Percentiles rank a stretch among this genome's conserved stretches.
Conservation (phyloP, 2,888 invertebrate species). For the Hirtodrosophila alboralis region DNA sequence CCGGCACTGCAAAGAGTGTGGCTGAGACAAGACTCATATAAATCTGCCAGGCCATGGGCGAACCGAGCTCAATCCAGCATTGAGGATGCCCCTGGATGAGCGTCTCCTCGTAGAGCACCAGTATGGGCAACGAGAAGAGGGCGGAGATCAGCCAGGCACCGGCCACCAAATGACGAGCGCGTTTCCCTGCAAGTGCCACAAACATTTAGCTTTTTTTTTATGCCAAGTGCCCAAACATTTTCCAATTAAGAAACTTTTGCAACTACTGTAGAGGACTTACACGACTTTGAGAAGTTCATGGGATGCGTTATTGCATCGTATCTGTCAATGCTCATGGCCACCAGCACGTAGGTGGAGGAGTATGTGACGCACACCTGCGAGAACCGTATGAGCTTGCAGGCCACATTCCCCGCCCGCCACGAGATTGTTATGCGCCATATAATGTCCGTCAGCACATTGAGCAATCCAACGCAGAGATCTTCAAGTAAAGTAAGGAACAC, state of each 20-base stretch:
- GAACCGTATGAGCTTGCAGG: constrained; percentile 94
- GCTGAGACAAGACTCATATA: constrained; percentile 94
- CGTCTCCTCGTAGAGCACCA: constrained; percentile 92
- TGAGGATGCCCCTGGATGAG: constrained; percentile 91
- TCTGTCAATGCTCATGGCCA: constrained; percentile 95
- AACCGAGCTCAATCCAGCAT: constrained; percentile 94
- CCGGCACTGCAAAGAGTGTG: constrained; percentile 93
- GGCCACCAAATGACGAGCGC: constrained; percentile 91
- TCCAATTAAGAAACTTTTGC: constrained; percentile 74
- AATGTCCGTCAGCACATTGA: constrained; percentile 95
- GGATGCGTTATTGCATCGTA: constrained; percentile 97
- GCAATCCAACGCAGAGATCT: constrained; percentile 95
- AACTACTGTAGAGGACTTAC: constrained; percentile 87
- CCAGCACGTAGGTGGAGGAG: constrained; percentile 95
- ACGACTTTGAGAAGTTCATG: constrained; percentile 97
- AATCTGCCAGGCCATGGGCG: constrained; percentile 91
- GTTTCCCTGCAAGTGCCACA: constrained; percentile 87
- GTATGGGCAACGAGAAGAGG: constrained; percentile 92
- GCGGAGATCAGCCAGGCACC: constrained; percentile 93
- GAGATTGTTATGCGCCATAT: constrained; percentile 94
- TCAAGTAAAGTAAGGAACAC: constrained; percentile 25
- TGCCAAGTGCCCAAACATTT: constrained; percentile 52
- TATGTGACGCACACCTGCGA: constrained; percentile 95
- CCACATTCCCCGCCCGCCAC: constrained; percentile 94
- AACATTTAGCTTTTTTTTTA: constrained; percentile 27